phyloP scores from a whole-genome alignment of 2,797 vertebrate genomes.

The Oreonectes daqikongensis region DNA sequence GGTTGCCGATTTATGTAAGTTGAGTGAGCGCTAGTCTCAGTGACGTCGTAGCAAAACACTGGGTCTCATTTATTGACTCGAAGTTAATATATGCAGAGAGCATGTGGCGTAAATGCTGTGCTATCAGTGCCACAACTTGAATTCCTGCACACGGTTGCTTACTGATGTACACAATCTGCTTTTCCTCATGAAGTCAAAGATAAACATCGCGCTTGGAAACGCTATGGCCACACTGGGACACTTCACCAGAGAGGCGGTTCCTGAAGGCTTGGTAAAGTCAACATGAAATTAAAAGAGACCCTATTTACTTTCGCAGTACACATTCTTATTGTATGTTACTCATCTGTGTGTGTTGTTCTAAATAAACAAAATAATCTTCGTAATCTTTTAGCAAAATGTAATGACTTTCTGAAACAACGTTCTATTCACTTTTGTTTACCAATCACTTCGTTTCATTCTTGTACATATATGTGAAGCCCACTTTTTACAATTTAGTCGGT shows the following conservation, averaged over 20 bases:
- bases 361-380: neutral
- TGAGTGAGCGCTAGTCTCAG: slow-evolving; percentile 40
- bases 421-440: neutral
- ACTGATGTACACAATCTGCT: slow-evolving; percentile 48
- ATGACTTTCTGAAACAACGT: neutral
- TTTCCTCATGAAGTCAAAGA: slow-evolving; percentile 52
- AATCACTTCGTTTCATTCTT: too few species aligned
- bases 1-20: slow-evolving; percentile 16
- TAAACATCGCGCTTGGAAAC: slow-evolving; percentile 48
- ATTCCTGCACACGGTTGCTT: slow-evolving; percentile 51
- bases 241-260: neutral
- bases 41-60: slow-evolving; percentile 51
- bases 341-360: neutral
- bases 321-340: neutral
- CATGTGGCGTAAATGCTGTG: slow-evolving; percentile 45
- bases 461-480: too few species aligned
- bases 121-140: slow-evolving; percentile 51
- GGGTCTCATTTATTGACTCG: slow-evolving; percentile 54
- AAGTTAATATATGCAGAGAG: slow-evolving; percentile 56
- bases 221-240: neutral
- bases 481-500: too few species aligned
- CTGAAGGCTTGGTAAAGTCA: neutral
- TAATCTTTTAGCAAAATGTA: neutral
- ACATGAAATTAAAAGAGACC: neutral
- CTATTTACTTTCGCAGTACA: neutral